Percentiles rank a stretch among this genome's conserved stretches.
These are phyloP conservation scores for Trichogramma evanescens DNA, from an alignment of 2,888 invertebrate species.

Conservation along the genomic window DNA sequence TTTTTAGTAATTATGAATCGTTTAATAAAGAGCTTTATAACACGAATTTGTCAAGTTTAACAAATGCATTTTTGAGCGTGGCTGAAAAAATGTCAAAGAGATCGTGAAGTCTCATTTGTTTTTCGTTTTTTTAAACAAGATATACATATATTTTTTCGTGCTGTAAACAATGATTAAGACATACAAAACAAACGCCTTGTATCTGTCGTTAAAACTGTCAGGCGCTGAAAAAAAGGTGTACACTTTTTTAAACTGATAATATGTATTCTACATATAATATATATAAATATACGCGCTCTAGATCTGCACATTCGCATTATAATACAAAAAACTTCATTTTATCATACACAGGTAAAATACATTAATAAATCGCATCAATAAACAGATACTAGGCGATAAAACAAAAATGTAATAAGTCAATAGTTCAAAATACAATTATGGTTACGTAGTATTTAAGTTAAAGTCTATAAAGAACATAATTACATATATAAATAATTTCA, in stretches of 20 bases:
- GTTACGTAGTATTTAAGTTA: slow-evolving; percentile 17
- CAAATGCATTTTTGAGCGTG: slow-evolving; percentile 19
- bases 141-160: slow-evolving; percentile 22
- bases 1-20: slow-evolving; percentile 23
- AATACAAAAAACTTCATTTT: slow-evolving; percentile 17
- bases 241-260: slow-evolving; percentile 4
- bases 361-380: slow-evolving; percentile 15
- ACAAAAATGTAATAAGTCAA: slow-evolving; percentile 9
- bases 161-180: slow-evolving; percentile 19
- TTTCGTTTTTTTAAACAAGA: slow-evolving; percentile 19
- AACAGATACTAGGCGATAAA: slow-evolving; percentile 15
- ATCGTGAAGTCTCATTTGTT: too few relatives aligned
- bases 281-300: too few relatives aligned
- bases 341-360: slow-evolving; percentile 21
- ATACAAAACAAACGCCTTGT: slow-evolving; percentile 19
- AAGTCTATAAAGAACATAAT: slow-evolving; percentile 16
- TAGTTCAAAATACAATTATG: slow-evolving; percentile 18
- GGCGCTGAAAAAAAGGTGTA: slow-evolving; percentile 12
- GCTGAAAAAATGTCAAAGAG: slow-evolving; percentile 14
- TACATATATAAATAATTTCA: slow-evolving; percentile 18
- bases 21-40: slow-evolving; percentile 25
- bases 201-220: slow-evolving; percentile 11
- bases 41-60: slow-evolving; percentile 22
- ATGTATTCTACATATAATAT: too few relatives aligned
- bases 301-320: slow-evolving; percentile 15